These are phyloP conservation scores for Falco cherrug DNA, from an alignment of 2,797 vertebrate species.

Conservation along the genomic window DNA sequence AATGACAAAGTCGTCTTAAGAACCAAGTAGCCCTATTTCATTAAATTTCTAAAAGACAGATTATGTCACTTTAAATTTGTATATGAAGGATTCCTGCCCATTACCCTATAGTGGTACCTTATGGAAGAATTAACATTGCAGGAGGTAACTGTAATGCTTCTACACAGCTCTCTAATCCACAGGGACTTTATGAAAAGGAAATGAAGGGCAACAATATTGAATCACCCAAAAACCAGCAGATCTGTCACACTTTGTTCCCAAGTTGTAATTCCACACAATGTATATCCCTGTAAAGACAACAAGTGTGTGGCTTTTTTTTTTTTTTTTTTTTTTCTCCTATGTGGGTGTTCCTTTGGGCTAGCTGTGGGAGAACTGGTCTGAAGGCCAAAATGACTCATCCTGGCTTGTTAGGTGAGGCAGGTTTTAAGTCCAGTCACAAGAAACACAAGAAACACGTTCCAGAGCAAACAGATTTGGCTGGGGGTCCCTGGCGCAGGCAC, in stretches of 20 bases:
- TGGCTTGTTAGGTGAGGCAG: neutral
- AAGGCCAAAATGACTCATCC: neutral
- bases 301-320: neutral
- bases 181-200: neutral
- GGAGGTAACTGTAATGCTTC: neutral
- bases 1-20: neutral
- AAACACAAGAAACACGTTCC: neutral
- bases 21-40: neutral
- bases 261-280: neutral
- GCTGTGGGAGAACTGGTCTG: neutral
- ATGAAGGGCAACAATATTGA: neutral
- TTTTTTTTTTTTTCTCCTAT: neutral
- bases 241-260: neutral
- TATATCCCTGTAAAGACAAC: neutral
- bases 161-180: neutral
- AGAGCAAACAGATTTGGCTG: neutral
- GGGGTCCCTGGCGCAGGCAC: neutral
- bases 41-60: neutral
- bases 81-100: neutral
- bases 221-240: fast-evolving
- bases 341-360: neutral
- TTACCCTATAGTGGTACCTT: neutral
- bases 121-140: neutral
- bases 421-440: neutral
- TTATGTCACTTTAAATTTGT: neutral